Conservation (phyloP, 2,113 vertebrate species). For the Asarcornis scutulata region DNA sequence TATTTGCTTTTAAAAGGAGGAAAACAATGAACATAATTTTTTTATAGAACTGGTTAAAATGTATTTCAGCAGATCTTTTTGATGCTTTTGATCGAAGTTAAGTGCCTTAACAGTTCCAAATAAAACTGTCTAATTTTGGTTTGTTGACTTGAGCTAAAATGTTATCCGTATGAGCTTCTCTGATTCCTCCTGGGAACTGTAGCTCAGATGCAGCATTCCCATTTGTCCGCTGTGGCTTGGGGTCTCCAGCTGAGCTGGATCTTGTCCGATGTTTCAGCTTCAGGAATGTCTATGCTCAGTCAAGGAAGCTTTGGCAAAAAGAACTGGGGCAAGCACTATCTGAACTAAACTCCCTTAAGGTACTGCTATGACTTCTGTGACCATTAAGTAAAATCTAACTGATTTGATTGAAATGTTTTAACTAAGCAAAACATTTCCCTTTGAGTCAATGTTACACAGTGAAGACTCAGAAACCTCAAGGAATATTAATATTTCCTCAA, state of each 20-base stretch:
- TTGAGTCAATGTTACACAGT: neutral
- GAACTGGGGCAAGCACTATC: neutral
- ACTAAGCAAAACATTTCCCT: neutral
- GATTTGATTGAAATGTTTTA: neutral
- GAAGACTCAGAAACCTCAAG: slow-evolving; percentile 27
- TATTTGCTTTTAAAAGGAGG: neutral
- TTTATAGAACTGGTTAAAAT: neutral
- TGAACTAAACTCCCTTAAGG: neutral
- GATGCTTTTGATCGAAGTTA: neutral
- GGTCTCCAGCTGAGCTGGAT: neutral
- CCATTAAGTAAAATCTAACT: neutral
- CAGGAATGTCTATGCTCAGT: neutral
- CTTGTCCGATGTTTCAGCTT: neutral
- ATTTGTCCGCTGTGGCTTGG: neutral
- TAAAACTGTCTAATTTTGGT: neutral
- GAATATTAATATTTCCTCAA: neutral
- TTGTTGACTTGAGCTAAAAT: neutral
- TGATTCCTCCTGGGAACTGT: neutral
- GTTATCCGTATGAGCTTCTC: neutral
- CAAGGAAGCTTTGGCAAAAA: neutral
- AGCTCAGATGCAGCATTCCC: neutral
- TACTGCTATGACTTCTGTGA: neutral
- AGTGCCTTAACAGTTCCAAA: neutral
- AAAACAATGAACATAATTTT: neutral
- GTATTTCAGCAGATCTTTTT: neutral